Evolutionary conservation across 64 coral and sea anemone species (phyloP), one percentile per base, ranked within the genome.

Genomic region (Montipora efflorescens): DNA sequence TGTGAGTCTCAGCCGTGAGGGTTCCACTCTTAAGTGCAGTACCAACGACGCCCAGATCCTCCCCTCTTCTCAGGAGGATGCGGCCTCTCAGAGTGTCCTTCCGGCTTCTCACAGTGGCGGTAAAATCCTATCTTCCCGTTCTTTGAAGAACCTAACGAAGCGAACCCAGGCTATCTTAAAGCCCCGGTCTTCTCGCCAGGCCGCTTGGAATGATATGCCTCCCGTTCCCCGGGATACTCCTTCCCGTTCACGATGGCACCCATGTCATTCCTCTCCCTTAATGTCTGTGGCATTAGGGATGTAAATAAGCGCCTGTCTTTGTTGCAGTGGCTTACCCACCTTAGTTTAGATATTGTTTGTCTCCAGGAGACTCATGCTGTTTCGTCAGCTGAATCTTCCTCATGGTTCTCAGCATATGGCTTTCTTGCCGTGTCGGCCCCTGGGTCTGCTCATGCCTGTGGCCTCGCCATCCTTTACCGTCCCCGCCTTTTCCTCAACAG

Each of bases 291-390:
- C 1, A 8, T 52, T 7, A 12, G 53, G 7, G 19, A 49, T 81
- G 47, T 16, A 2, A 13, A 50, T 8, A 49, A 81, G 47, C 47
- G 47, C 4, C 6, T 57, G 53, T 57, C 53, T 1, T 11, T 59
- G 22, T 10, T 49, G 82, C 14, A n/a, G 10, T 68, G 6, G 20
- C 82, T 68, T 15, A 8, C 0, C 67, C 82, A 5, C 3, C 15
- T 52, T 3, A 20, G 15, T 8, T 7, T 16, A 1, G 74, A 88
- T 76, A 14, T 88, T 3, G 47, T 86, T 67, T 90, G 93, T 51
- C 28, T 90, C 3, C 88, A 84, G 69, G 86, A 94, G 68, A 89
- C 85, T 16, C 87, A 90, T 50, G 5, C 28, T 73, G 51, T 59
- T 1, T 75, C 77, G 2, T n/a, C 57, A 7, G 19, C 13, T 59